A percentile compares a stretch with the other conserved stretches of the same genome.
These are phyloP conservation scores for Sturmia bella DNA, from an alignment of 2,888 invertebrate genomes.

Conservation along the genomic window DNA sequence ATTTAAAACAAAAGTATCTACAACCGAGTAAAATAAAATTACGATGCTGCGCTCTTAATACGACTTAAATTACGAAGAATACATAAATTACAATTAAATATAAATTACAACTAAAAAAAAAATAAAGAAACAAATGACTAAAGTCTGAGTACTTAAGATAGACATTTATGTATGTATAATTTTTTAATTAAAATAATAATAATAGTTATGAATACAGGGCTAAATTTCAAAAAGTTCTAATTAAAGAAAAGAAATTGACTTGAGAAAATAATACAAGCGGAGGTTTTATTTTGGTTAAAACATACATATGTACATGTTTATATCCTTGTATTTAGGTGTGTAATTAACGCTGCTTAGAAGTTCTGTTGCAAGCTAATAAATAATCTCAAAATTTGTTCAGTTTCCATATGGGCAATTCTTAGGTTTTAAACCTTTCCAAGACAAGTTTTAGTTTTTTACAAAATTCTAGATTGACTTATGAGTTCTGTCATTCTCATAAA, in stretches of 20 bases:
- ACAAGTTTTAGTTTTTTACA: not conserved
- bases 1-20: constrained; percentile 63
- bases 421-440: constrained; percentile 37
- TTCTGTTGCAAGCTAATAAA: constrained; percentile 6
- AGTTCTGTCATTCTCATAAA: constrained; percentile 76
- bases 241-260: not conserved
- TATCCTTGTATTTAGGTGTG: too few relatives aligned
- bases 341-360: too few relatives aligned
- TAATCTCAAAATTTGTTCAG: constrained; percentile 55
- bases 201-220: constrained; percentile 40
- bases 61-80: constrained; percentile 46
- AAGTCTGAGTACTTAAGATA: constrained; percentile 66
- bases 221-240: constrained; percentile 37
- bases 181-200: constrained; percentile 12
- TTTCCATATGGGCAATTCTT: not conserved
- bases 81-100: constrained; percentile 36
- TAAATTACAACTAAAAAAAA: constrained; percentile 48
- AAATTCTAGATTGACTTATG: not conserved
- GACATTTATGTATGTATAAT: not conserved
- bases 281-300: not conserved
- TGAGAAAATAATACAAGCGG: not conserved
- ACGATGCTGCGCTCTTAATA: constrained; percentile 54
- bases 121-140: constrained; percentile 63
- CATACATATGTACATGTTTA: too few relatives aligned
- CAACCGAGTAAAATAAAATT: constrained; percentile 52